Percentiles rank a stretch among this genome's conserved stretches.
phyloP scores from a whole-genome alignment of 1,140 invertebrate genomes.

The Nasonia giraulti region DNA sequence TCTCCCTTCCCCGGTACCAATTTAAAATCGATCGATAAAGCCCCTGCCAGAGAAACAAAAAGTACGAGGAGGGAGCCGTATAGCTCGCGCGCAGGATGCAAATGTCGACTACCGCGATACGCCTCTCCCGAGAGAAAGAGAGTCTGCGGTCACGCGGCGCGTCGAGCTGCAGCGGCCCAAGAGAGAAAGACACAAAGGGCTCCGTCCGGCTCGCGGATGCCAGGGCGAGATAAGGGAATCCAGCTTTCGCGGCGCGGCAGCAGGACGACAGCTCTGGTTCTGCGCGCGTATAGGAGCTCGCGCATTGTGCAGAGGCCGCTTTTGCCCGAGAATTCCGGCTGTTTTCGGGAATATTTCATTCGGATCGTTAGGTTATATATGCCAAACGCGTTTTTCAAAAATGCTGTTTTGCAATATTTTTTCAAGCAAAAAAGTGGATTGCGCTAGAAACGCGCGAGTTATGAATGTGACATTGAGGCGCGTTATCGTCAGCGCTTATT shows the following conservation, averaged over 20 bases:
- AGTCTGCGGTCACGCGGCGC: not conserved
- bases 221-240: conserved; percentile 39
- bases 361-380: no score
- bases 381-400: no score
- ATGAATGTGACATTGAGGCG: not conserved
- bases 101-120: conserved; percentile 48
- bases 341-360: not conserved
- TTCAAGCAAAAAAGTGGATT: no score
- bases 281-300: not conserved
- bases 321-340: not conserved
- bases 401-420: no score
- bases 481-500: not conserved
- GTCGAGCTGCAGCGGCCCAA: not conserved
- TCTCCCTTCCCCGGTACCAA: not conserved
- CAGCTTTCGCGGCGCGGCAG: not conserved
- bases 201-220: conserved; percentile 27
- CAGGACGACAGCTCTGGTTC: not conserved
- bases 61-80: not conserved
- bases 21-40: conserved; percentile 45
- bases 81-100: conserved; percentile 26
- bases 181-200: conserved; percentile 22
- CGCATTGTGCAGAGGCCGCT: not conserved
- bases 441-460: not conserved
- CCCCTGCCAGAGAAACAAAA: not conserved
- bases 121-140: not conserved